These are phyloP conservation scores for Conops quadrifasciatus DNA, from an alignment of 2,888 invertebrate species.

Conservation along the genomic window DNA sequence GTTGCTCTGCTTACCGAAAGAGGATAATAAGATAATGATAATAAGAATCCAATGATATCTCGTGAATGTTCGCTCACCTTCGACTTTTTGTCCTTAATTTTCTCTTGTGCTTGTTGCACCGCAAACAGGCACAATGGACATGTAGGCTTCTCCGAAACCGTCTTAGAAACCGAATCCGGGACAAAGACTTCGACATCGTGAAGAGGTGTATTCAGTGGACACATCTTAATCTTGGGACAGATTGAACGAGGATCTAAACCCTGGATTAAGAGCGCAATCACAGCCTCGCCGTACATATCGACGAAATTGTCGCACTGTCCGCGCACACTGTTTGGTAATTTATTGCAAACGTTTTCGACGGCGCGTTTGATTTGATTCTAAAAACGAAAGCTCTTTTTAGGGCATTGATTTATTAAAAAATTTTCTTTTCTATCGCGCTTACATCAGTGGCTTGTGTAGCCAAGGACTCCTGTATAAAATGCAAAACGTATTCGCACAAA, in stretches of 20 bases:
- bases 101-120: constrained; percentile 77
- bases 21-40: constrained; percentile 29
- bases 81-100: constrained; percentile 77
- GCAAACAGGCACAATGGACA: constrained; percentile 88
- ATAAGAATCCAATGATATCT: background rate
- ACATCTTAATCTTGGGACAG: constrained; percentile 78
- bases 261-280: constrained; percentile 81
- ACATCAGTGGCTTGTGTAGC: constrained; percentile 76
- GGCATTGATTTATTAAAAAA: constrained; percentile 4
- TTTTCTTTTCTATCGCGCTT: constrained; percentile 39
- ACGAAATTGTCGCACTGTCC: constrained; percentile 79
- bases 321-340: constrained; percentile 71
- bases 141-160: constrained; percentile 70
- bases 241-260: constrained; percentile 62
- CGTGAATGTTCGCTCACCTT: constrained; percentile 68
- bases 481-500: constrained; percentile 84
- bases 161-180: constrained; percentile 47
- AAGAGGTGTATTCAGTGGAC: constrained; percentile 67
- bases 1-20: constrained; percentile 68
- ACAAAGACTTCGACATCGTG: constrained; percentile 68
- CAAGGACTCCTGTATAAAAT: constrained; percentile 78
- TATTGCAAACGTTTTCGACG: constrained; percentile 75
- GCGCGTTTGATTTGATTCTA: constrained; percentile 75
- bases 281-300: constrained; percentile 79
- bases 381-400: constrained; percentile 41